Evolutionary conservation across 2,113 vertebrate genomes (phyloP).

Genomic region (Calyptomena viridis): DNA sequence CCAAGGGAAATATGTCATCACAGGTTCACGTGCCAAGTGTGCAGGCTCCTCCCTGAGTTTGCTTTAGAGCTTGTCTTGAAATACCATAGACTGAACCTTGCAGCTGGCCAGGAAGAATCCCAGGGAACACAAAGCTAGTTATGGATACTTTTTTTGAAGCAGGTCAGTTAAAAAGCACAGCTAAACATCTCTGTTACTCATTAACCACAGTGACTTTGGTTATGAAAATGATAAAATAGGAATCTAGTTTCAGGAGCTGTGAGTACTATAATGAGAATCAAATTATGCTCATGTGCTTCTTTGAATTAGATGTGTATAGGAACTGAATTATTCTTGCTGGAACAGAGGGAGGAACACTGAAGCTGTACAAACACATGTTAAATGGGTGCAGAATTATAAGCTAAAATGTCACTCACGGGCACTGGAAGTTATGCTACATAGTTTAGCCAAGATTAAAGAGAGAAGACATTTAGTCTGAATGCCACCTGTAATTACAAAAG

Average conservation of each 20-base stretch:
- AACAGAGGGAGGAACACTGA: neutral
- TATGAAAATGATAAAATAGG: neutral
- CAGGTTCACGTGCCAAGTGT: constrained; percentile 22
- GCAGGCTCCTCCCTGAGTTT: constrained; percentile 46
- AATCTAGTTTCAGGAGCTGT: neutral
- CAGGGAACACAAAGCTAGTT: neutral
- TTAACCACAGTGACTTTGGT: neutral
- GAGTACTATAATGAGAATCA: neutral
- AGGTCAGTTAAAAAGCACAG: neutral
- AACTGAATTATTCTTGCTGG: neutral
- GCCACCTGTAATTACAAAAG: constrained; percentile 35
- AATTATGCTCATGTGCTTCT: neutral
- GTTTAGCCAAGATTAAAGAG: constrained; percentile 1
- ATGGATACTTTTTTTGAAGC: neutral
- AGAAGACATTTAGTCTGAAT: neutral
- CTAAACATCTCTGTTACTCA: neutral
- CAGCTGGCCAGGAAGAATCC: neutral
- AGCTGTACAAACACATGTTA: neutral
- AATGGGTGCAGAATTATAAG: neutral
- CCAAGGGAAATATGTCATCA: constrained; percentile 36
- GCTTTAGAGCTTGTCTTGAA: constrained; percentile 23
- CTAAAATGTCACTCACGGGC: neutral
- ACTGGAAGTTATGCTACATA: neutral
- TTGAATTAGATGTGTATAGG: neutral
- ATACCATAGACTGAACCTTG: neutral